Base-by-base conservation (phyloP, 1,140 invertebrate species). In the Pseudomyrmex cubaensis region DNA sequence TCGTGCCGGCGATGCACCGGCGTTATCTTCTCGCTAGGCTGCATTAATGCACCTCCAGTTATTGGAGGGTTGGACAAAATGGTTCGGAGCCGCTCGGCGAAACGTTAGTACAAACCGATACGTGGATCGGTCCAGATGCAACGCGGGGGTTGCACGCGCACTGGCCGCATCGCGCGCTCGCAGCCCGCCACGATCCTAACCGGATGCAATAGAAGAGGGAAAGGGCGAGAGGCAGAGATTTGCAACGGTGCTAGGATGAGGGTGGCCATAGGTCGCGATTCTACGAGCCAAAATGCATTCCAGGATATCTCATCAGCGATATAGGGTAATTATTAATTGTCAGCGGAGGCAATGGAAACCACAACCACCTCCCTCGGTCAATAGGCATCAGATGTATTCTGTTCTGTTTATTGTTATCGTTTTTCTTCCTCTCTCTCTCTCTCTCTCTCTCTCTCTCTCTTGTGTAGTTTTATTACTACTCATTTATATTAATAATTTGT, bases 1-100 rank as follows among this genome's bases (percentile, higher is more conserved):
- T 73, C 63, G 77, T 85, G 67, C 76, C 86, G 84, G 86, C 75
- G 82, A 90, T 89, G 84, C 84, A 85, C 56, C 83, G 85, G 73
- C 85, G 91, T 93, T 93, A 93, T 93, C 92, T 92, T 92, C 88
- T 88, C 89, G 85, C 87, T 91, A 90, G 90, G 90, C 85, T 91
- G 91, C 92, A 92, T 93, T 92, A 92, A 93, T 93, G 90, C 89
- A 93, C 88, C 90, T 90, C 88, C 85, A 88, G 91, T 91, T 92
- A 93, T 92, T 90, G 89, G 88, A 80, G 76, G 76, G 54, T 72
- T 80, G 76, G 76, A 91, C 89, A 91, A 90, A 93, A 93, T 93
- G 90, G 91, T 90, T 77, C 87, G 76, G 74, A 73, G n/a, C 54
- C 83, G 87, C 59, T 83, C 85, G 69, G 82, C 80, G 87, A 90